Evolutionary conservation across 1,140 invertebrate genomes (phyloP), one percentile per base, ranked within the genome.

Genomic region (Antheraea mylitta): DNA sequence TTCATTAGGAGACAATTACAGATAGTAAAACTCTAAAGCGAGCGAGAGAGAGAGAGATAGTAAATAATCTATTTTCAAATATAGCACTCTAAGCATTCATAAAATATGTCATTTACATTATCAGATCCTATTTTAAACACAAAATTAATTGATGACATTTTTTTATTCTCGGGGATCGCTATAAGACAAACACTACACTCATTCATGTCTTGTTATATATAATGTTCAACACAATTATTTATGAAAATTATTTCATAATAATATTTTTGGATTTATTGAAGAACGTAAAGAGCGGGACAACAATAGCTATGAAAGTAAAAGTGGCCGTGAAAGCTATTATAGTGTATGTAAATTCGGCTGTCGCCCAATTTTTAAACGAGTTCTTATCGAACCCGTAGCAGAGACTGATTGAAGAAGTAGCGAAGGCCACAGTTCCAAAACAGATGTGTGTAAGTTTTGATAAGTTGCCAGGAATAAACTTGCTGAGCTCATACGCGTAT

Each of bases 211-310:
- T 42, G 7, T 10, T 10, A 42, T 42, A 42, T 10, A 42, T 42
- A 42, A 10, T 42, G 7, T 11, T 16, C 13, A 16, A 53, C 9
- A 6, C 0, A 11, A 53, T 1, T 53, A 30, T n/a, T 13, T 16
- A 16, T 6, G 11, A 13, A 0, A 53, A 13, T 67, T 60, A 68
- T 16, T 38, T 70, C 45, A 11, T 45, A 8, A 70, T 45, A 58
- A 72, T 8, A 42, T 13, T 67, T 18, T 18, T 61, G 22, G 38
- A 63, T 38, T 69, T 72, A 7, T n/a, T 77, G 64, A 68, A 78
- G 64, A 86, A 83, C 7, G 72, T 83, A 13, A 87, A 67, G 6
- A 76, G 70, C 18, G 87, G 87, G 64, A 83, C 85, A 1, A 73
- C 61, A 3, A 73, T 58, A 48, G 69, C 45, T 37, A 81, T 72